Conservation (phyloP, 64 coral and sea anemone genomes). For the Actinia equina region DNA sequence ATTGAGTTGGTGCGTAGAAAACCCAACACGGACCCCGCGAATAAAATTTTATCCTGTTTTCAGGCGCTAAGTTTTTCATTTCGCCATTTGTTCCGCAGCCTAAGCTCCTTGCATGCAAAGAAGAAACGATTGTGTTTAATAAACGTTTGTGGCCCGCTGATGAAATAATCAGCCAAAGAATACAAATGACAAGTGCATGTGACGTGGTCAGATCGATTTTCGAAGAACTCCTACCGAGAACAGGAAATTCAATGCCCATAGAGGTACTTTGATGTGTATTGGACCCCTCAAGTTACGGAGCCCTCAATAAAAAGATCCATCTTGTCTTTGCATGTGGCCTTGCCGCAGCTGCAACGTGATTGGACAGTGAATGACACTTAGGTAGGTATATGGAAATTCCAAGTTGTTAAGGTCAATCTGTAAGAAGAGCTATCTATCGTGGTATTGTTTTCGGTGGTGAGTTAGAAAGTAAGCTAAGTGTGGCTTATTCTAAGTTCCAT, state of each 20-base stretch:
- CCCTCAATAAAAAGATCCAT: constrained; percentile 12
- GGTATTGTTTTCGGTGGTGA: background rate
- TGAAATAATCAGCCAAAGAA: background rate
- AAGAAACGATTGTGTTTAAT: background rate
- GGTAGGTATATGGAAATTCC: background rate
- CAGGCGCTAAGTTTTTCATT: background rate
- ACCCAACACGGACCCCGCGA: background rate
- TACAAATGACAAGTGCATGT: constrained; percentile 3
- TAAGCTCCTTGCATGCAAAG: background rate
- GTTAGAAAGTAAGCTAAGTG: background rate
- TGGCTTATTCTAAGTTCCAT: background rate
- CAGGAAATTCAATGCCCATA: constrained; percentile 16
- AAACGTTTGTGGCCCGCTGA: constrained; percentile 3
- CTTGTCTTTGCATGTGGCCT: constrained; percentile 22
- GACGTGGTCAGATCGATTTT: constrained; percentile 18
- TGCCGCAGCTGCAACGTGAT: background rate
- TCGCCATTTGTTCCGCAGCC: background rate
- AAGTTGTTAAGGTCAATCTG: background rate
- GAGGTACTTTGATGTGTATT: constrained; percentile 7
- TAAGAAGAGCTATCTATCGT: background rate
- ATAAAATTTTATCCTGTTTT: background rate
- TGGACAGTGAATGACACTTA: background rate
- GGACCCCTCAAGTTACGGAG: constrained; percentile 20
- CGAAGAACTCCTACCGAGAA: constrained; percentile 20
- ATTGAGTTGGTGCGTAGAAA: background rate